phyloP scores from a whole-genome alignment of 2,113 vertebrate species.

The Lanius ludovicianus region DNA sequence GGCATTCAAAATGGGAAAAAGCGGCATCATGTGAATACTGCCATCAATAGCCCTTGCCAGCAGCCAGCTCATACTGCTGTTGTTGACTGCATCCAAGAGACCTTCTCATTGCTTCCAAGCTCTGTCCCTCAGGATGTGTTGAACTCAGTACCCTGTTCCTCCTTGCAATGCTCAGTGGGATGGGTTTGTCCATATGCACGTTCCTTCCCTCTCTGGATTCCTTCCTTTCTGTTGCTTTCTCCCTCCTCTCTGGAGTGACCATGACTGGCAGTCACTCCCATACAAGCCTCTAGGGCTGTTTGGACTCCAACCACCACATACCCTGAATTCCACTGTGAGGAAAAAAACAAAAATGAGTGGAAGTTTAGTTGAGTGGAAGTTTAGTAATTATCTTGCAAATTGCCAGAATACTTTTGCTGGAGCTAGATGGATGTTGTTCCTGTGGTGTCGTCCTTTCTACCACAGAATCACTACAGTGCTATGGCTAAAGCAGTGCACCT shows the following conservation, averaged over 20 bases:
- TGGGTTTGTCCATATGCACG: neutral
- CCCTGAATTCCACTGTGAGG: conserved; percentile 4
- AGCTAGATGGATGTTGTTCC: neutral
- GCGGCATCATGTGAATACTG: neutral
- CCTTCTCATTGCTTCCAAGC: neutral
- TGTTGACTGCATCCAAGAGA: neutral
- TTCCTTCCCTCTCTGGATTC: neutral
- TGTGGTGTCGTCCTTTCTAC: neutral
- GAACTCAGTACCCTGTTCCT: neutral
- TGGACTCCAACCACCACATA: neutral
- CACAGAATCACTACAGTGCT: neutral
- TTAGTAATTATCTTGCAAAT: neutral
- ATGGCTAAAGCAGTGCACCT: neutral
- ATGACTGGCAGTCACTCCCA: neutral
- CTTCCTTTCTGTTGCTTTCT: neutral
- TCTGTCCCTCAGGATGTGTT: neutral
- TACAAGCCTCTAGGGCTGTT: neutral
- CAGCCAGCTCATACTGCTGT: neutral
- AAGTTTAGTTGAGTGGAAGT: neutral
- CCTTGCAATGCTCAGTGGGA: neutral
- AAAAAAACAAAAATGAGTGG: neutral
- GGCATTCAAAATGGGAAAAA: neutral
- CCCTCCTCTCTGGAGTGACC: neutral
- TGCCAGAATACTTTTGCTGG: conserved; percentile 2
- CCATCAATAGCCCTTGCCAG: neutral